Conservation (phyloP, 2,113 vertebrate genomes). For the Isichthys henryi region DNA sequence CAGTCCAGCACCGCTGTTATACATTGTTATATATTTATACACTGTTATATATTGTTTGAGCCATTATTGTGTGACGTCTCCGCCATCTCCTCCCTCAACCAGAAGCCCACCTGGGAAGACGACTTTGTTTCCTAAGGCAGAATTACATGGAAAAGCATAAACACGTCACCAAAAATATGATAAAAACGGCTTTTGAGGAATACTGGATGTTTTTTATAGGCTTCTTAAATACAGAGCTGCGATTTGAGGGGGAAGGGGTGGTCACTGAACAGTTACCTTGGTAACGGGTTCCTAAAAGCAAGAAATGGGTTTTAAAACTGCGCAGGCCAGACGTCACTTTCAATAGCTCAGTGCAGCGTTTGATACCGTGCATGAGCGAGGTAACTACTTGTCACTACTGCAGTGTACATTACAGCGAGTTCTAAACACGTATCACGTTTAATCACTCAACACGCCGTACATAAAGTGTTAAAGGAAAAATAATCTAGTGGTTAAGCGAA, state of each 20-base stretch:
- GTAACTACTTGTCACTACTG: background rate
- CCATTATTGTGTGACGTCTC: background rate
- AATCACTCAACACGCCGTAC: background rate
- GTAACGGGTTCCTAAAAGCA: background rate
- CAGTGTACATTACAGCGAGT: background rate
- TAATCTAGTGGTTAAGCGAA: background rate
- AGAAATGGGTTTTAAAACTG: background rate
- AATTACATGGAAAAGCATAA: background rate
- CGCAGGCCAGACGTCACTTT: background rate
- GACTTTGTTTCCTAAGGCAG: background rate
- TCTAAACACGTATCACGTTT: background rate
- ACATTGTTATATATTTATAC: no score
- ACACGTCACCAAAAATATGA: background rate
- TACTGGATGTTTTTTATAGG: background rate
- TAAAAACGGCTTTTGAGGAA: background rate
- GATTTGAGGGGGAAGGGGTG: background rate
- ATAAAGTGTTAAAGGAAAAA: background rate
- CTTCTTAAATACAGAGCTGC: background rate
- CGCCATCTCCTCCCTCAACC: background rate
- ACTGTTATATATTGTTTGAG: background rate
- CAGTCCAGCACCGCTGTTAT: background rate
- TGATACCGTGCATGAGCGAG: background rate
- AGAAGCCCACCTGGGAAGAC: background rate
- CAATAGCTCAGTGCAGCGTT: background rate
- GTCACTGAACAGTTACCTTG: background rate